A percentile compares a stretch with the other conserved stretches of the same genome.
Conservation (phyloP, 2,113 vertebrate species). For the Tenebrosternarchus preto region DNA sequence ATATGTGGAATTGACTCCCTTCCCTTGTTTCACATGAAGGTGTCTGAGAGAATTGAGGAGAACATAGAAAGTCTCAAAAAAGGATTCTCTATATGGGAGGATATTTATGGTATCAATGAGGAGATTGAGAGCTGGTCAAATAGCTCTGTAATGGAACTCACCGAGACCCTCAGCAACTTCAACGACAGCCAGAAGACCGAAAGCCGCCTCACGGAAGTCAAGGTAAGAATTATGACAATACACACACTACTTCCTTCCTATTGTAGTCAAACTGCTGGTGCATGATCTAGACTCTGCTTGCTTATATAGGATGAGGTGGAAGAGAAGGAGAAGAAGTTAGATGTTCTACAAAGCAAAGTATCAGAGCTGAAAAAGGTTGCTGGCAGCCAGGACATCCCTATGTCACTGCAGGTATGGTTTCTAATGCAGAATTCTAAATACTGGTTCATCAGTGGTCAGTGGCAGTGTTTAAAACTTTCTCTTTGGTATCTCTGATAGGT, state of each 20-base stretch:
- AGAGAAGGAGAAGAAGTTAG: constrained; percentile 81
- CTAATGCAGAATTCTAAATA: background rate
- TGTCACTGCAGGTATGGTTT: constrained; percentile 85
- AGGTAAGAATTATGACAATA: constrained; percentile 70
- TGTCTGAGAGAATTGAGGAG: constrained; percentile 87
- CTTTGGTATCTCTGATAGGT: constrained; percentile 72
- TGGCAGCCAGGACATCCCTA: constrained; percentile 80
- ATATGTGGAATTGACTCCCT: background rate
- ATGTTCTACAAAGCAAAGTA: constrained; percentile 81
- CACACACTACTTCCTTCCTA: background rate
- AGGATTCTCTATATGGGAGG: constrained; percentile 83
- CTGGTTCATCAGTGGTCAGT: background rate
- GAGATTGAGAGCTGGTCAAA: constrained; percentile 88
- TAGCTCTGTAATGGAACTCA: constrained; percentile 79
- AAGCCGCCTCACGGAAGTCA: constrained; percentile 76
- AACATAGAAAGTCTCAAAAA: constrained; percentile 80
- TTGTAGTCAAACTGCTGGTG: background rate
- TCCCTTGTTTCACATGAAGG: constrained; percentile 65
- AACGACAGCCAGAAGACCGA: constrained; percentile 80
- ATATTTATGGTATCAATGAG: constrained; percentile 80
- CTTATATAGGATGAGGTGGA: constrained; percentile 79
- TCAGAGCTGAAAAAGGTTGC: constrained; percentile 81
- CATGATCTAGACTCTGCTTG: constrained; percentile 13
- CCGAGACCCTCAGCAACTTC: constrained; percentile 81
- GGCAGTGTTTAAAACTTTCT: background rate